A percentile compares a stretch with the other conserved stretches of the same genome.
phyloP scores from a whole-genome alignment of 1,140 invertebrate genomes.

The Scylla paramamosain region DNA sequence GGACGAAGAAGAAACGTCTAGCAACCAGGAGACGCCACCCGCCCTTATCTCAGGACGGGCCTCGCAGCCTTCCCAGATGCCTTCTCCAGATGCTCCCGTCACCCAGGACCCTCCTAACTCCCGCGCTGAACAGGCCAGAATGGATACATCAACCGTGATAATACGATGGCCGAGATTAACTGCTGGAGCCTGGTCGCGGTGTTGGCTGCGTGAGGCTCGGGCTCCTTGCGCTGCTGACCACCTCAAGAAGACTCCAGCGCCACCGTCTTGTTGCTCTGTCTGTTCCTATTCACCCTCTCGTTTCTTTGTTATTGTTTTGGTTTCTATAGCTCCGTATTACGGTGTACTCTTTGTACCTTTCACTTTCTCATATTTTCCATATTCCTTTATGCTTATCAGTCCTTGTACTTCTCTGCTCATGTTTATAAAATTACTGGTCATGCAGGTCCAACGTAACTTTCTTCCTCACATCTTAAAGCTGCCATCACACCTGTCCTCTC shows the following conservation, averaged over 20 bases:
- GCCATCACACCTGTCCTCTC: conserved; percentile 9
- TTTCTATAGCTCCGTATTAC: background rate
- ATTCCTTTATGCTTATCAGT: background rate
- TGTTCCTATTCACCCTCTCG: background rate
- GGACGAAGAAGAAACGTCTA: background rate
- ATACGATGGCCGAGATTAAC: conserved; percentile 11
- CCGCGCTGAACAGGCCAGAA: background rate
- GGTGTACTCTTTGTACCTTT: background rate
- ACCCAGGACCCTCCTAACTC: background rate
- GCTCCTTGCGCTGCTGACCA: background rate
- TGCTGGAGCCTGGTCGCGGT: background rate
- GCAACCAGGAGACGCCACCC: conserved; percentile 16
- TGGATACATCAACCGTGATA: conserved; percentile 13
- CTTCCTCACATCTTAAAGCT: conserved; percentile 9
- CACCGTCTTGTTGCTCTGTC: background rate
- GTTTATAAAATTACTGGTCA: conserved; percentile 3
- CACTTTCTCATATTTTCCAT: background rate
- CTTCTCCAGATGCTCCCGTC: conserved; percentile 5
- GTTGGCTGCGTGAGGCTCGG: background rate
- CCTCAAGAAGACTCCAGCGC: background rate
- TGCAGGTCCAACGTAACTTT: conserved; percentile 21
- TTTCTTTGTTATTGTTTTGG: background rate
- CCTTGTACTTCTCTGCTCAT: background rate
- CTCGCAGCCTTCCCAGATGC: conserved; percentile 2
- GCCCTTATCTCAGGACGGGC: background rate